Percentiles rank a stretch among this genome's conserved stretches.
These are phyloP conservation scores for Ptychobarbus kaznakovi DNA, from an alignment of 2,797 vertebrate genomes.

Conservation along the genomic window DNA sequence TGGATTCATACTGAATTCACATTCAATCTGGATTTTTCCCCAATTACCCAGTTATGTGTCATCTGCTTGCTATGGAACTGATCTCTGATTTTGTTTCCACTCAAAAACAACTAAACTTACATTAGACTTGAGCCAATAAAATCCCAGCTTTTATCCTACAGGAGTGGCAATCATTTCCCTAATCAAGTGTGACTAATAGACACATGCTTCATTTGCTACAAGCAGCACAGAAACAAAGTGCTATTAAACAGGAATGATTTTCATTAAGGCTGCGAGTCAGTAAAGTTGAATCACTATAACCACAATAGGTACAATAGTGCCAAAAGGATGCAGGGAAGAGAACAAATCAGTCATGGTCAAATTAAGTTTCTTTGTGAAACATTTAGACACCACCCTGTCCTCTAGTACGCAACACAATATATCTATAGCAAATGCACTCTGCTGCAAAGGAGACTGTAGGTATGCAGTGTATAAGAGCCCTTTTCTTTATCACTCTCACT, in stretches of 20 bases:
- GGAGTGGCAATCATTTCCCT: conserved; percentile 26
- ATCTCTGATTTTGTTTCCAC: conserved; percentile 16
- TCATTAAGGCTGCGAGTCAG: conserved; percentile 59
- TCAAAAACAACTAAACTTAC: background rate
- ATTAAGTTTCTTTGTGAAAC: conserved; percentile 70
- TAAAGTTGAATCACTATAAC: conserved; percentile 60
- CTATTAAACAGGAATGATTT: conserved; percentile 57
- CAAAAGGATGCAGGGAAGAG: conserved; percentile 60
- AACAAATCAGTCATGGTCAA: conserved; percentile 67
- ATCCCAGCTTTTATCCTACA: conserved; percentile 11
- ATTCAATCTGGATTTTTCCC: conserved; percentile 3
- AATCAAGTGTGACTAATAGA: conserved; percentile 56
- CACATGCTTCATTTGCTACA: conserved; percentile 35
- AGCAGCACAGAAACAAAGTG: conserved; percentile 35
- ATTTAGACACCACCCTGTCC: conserved; percentile 50
- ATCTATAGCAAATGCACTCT: background rate
- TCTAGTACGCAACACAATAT: conserved; percentile 38
- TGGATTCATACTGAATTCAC: conserved; percentile 34
- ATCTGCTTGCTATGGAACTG: background rate
- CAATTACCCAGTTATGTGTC: background rate
- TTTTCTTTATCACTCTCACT: conserved; percentile 21
- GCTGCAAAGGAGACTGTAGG: background rate
- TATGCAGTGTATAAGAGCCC: background rate
- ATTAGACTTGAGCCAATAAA: conserved; percentile 6
- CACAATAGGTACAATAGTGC: conserved; percentile 65